Evolutionary conservation across 2,113 vertebrate genomes (phyloP).

Genomic region (Hippocampus comes): DNA sequence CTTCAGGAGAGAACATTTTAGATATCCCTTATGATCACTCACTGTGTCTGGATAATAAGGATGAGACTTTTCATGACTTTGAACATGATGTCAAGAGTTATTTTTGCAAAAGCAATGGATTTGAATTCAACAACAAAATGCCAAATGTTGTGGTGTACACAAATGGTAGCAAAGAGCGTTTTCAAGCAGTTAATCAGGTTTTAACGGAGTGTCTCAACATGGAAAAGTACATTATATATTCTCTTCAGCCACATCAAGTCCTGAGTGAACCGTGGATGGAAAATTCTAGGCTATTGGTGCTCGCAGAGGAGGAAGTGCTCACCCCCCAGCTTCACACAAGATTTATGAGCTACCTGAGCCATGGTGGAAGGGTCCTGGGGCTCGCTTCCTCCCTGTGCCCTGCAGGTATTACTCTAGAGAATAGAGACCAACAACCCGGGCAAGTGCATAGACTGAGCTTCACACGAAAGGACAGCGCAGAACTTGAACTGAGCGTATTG

Average conservation of each 20-base stretch:
- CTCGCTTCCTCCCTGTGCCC: slow-evolving; percentile 76
- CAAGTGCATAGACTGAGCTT: slow-evolving; percentile 73
- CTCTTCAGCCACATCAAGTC: slow-evolving; percentile 73
- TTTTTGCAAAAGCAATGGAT: slow-evolving; percentile 13
- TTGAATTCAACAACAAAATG: slow-evolving; percentile 63
- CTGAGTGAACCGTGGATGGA: slow-evolving; percentile 85
- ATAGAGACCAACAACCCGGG: slow-evolving; percentile 25
- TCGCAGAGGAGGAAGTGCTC: slow-evolving; percentile 73
- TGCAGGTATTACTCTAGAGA: slow-evolving; percentile 68
- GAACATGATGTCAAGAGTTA: background rate
- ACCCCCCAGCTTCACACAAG: slow-evolving; percentile 60
- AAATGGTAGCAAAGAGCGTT: slow-evolving; percentile 61
- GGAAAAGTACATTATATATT: slow-evolving; percentile 80
- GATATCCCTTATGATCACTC: slow-evolving; percentile 77
- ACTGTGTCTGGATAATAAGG: slow-evolving; percentile 1
- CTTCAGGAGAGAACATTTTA: slow-evolving; percentile 85
- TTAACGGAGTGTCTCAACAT: slow-evolving; percentile 77
- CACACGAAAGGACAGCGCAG: slow-evolving; percentile 61
- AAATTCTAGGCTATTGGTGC: slow-evolving; percentile 78
- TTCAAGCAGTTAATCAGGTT: slow-evolving; percentile 61
- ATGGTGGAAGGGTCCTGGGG: slow-evolving; percentile 83
- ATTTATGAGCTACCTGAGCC: slow-evolving; percentile 79
- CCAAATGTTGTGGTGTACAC: slow-evolving; percentile 88
- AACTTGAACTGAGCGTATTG: slow-evolving; percentile 73
- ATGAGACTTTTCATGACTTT: slow-evolving; percentile 36